Base-by-base conservation (phyloP, 2,888 invertebrate genomes). In the Synergus itoensis region DNA sequence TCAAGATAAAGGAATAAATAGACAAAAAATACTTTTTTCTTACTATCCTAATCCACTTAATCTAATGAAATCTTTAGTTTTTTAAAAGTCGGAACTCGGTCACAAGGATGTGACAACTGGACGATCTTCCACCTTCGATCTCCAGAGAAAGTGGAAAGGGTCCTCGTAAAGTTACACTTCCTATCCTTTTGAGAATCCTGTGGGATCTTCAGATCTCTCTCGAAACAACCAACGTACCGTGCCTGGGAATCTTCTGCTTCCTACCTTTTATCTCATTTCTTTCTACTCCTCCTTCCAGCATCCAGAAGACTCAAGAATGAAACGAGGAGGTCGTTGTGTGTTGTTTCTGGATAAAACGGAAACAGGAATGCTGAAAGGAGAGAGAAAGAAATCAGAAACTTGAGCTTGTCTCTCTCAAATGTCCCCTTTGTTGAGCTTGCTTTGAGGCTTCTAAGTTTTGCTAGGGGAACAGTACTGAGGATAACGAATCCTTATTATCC, bases 201-300 rank as follows among this genome's bases (percentile, higher is more conserved):
- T 18, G 76, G 41, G 65, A 77, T 79, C 77, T 77, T 41, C 12
- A 67, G 69, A 41, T 79, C 77, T 69, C 77, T 80, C 60, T 80
- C 41, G 77, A 78, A 75, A 79, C 82, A 80, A 76, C 76, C 82
- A 80, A 76, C 76, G 79, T 77, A 82, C 80, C 77, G 75, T 73
- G 75, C 67, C 65, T 73, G 78, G 78, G 79, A 79, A 80, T 80
- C 80, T 78, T 45, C 67, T 21, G 78, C 48, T 53, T 69, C 16
- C 45, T 53, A 28, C 9, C 16, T 11, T 73, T 73, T n/a, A 28
- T 53, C 9, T 28, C 12, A 16, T 67, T 43, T 67, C 18, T 41
- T 67, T 45, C 21, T n/a, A 4, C 21, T 5, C 21, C 48, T 53
- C 53, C n/a, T 48, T n/a, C 53, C 4, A 53, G 73, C 11, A 53